phyloP scores from a whole-genome alignment of 1,140 invertebrate species.

The Drosophila sturtevanti region DNA sequence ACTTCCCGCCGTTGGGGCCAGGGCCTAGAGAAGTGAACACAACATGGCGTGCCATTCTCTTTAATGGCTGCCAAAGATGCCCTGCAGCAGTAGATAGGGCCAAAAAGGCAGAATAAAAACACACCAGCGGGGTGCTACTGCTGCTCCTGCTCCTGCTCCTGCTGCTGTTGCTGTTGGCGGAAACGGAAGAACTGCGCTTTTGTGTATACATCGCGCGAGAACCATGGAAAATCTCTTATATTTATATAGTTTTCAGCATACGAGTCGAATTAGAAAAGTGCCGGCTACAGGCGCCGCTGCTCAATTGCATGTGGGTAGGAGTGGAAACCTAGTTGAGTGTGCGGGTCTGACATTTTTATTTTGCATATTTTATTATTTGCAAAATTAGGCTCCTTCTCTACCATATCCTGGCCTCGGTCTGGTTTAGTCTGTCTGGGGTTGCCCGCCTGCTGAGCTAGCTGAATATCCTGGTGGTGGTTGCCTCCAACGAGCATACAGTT shows the following conservation, averaged over 20 bases:
- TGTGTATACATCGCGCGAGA: conserved; percentile 30
- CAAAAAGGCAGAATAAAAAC: conserved; percentile 12
- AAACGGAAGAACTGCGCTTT: conserved; percentile 49
- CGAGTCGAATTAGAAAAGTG: conserved; percentile 71
- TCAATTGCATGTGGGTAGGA: conserved; percentile 47
- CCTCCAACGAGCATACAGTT: conserved; percentile 37
- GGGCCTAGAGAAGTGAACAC: conserved; percentile 30
- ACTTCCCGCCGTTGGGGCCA: conserved; percentile 31
- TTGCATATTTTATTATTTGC: conserved; percentile 75
- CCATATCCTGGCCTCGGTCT: neutral
- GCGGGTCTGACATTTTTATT: conserved; percentile 53
- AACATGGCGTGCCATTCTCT: conserved; percentile 53
- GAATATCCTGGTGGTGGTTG: conserved; percentile 40
- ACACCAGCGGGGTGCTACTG: conserved; percentile 7
- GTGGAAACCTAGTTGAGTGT: conserved; percentile 8
- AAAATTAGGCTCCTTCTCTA: conserved; percentile 67
- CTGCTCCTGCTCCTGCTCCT: neutral
- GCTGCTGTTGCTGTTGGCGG: neutral
- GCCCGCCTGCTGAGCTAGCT: conserved; percentile 41
- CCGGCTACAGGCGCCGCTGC: conserved; percentile 68
- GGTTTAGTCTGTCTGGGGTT: conserved; percentile 28
- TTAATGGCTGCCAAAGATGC: conserved; percentile 57
- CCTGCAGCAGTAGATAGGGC: conserved; percentile 19
- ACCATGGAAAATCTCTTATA: neutral
- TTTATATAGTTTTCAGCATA: neutral